Conservation (phyloP, 2,888 invertebrate species). For the Eilema sororculum region DNA sequence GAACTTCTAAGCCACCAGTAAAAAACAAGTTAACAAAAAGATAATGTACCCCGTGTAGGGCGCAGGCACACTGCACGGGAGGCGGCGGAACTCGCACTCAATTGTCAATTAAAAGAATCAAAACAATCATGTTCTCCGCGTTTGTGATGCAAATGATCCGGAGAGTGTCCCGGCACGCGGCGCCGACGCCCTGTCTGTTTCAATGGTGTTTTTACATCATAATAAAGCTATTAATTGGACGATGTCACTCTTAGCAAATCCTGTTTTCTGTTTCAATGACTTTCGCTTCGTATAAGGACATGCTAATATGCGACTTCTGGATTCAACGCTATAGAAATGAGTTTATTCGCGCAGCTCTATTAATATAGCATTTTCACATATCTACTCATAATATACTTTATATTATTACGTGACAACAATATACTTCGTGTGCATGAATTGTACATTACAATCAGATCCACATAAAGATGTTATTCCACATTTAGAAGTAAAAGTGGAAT, state of each 20-base stretch:
- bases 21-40: not conserved
- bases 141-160: conserved; percentile 52
- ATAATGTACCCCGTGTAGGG: not conserved
- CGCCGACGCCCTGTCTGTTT: conserved; percentile 23
- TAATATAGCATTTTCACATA: too few relatives aligned
- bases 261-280: conserved; percentile 22
- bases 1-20: not conserved
- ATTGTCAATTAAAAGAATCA: conserved; percentile 45
- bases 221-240: conserved; percentile 35
- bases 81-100: conserved; percentile 23
- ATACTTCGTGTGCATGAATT: too few relatives aligned
- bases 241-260: conserved; percentile 18
- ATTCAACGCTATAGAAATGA: not conserved
- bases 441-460: too few relatives aligned
- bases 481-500: too few relatives aligned
- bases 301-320: conserved; percentile 1
- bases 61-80: not conserved
- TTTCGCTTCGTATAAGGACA: conserved; percentile 9
- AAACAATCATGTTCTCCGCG: conserved; percentile 36
- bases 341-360: too few relatives aligned
- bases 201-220: conserved; percentile 26
- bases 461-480: too few relatives aligned
- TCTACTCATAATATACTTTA: too few relatives aligned
- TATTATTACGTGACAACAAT: too few relatives aligned
- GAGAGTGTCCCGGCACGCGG: conserved; percentile 11